Percentiles rank a stretch among this genome's conserved stretches.
Conservation (phyloP, 2,797 vertebrate genomes). For the Natrix natrix region DNA sequence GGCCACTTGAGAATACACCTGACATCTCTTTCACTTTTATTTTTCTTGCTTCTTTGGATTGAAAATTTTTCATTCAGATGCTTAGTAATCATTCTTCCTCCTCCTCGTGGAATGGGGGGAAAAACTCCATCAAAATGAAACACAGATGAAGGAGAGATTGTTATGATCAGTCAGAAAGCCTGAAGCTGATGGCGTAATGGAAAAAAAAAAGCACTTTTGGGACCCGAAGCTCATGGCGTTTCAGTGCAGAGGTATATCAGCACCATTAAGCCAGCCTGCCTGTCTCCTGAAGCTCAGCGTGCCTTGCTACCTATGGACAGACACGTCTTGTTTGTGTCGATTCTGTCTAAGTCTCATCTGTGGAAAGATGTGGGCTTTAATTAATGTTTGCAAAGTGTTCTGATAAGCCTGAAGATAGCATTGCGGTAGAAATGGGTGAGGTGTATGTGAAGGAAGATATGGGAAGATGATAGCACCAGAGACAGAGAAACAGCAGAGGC, state of each 20-base stretch:
- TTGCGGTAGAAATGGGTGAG: neutral
- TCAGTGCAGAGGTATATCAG: neutral
- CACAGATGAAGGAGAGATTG: neutral
- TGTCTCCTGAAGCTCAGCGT: neutral
- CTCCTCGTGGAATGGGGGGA: accelerated
- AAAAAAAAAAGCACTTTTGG: neutral
- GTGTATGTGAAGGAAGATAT: neutral
- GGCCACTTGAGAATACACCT: neutral
- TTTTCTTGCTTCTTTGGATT: neutral
- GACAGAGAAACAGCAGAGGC: neutral
- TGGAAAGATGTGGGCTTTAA: neutral
- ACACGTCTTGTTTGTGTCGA: neutral
- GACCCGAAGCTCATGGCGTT: neutral
- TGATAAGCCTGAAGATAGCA: neutral
- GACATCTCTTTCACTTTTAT: neutral
- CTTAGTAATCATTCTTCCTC: neutral
- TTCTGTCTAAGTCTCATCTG: neutral
- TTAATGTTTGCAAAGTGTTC: neutral
- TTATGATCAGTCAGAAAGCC: neutral
- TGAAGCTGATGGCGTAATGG: neutral
- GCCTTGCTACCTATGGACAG: neutral
- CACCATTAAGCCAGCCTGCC: neutral
- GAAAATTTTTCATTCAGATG: neutral
- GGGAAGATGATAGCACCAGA: neutral
- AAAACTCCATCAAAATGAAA: neutral